Evolutionary conservation across 2,888 invertebrate genomes (phyloP).

Genomic region (Patella pellucida): DNA sequence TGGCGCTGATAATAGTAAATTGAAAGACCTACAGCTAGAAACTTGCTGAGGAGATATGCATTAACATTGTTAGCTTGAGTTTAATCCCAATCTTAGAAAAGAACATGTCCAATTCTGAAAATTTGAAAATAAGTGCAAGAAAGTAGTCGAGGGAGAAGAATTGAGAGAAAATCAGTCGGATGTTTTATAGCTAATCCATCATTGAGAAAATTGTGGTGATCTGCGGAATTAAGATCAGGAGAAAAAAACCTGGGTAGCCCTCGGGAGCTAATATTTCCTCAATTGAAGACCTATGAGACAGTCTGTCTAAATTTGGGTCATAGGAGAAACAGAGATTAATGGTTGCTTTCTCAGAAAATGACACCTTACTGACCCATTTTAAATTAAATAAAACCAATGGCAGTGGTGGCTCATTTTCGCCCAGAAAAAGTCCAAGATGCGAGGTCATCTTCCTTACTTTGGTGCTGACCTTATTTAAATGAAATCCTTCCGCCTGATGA

Average conservation of each 20-base stretch:
- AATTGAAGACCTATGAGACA: neutral
- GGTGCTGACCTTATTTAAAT: neutral
- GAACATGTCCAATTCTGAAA: too few species aligned
- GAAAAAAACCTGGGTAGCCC: neutral
- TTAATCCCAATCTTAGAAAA: too few species aligned
- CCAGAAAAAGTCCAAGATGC: neutral
- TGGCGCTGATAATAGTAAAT: too few species aligned
- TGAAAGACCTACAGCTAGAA: too few species aligned
- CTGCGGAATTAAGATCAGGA: too few species aligned
- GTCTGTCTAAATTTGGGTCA: slow-evolving; percentile 10
- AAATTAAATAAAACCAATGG: slow-evolving; percentile 5
- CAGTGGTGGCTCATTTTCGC: neutral
- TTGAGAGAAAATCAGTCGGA: too few species aligned
- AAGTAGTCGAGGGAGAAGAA: too few species aligned
- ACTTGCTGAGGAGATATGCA: too few species aligned
- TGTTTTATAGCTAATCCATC: too few species aligned
- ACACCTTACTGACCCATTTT: slow-evolving; percentile 1
- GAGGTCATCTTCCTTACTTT: neutral
- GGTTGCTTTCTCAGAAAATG: neutral
- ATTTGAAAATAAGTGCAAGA: too few species aligned
- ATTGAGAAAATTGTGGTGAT: too few species aligned
- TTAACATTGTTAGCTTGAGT: too few species aligned
- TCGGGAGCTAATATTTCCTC: slow-evolving; percentile 4
- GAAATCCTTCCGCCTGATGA: neutral
- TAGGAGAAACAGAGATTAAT: slow-evolving; percentile 1